Conservation (phyloP, 2,888 invertebrate genomes). For the Cylloceria caligata region DNA sequence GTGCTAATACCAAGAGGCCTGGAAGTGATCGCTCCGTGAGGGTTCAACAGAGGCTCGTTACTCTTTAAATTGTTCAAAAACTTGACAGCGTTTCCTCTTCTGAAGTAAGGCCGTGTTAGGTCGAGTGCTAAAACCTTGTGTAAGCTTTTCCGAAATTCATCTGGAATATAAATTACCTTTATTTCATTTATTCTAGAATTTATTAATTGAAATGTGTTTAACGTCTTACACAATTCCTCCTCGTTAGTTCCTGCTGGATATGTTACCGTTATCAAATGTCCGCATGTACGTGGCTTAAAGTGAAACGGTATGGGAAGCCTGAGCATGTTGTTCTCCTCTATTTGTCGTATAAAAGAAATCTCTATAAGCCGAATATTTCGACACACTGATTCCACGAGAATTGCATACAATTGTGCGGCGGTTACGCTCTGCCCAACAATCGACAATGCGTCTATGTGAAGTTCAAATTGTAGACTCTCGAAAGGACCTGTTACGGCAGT, state of each 20-base stretch:
- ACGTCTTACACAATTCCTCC: conserved; percentile 87
- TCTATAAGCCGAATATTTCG: conserved; percentile 89
- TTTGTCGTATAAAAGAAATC: conserved; percentile 87
- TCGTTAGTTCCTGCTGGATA: conserved; percentile 89
- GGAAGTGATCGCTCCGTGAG: conserved; percentile 88
- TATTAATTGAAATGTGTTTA: too few relatives aligned
- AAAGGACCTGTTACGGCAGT: conserved; percentile 77
- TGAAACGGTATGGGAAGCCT: conserved; percentile 90
- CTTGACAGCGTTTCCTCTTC: conserved; percentile 89
- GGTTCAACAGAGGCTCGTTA: conserved; percentile 88
- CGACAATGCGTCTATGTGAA: conserved; percentile 90
- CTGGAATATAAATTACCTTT: conserved; percentile 82
- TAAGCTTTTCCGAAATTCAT: conserved; percentile 88
- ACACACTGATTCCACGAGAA: conserved; percentile 91
- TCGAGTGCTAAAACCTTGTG: conserved; percentile 91
- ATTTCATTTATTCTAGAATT: neutral
- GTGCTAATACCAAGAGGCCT: conserved; percentile 75
- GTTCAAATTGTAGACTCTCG: conserved; percentile 87
- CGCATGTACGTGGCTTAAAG: conserved; percentile 89
- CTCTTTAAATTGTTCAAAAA: conserved; percentile 85
- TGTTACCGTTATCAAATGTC: conserved; percentile 91
- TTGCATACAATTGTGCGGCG: conserved; percentile 89
- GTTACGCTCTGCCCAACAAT: conserved; percentile 89
- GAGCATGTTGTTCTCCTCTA: conserved; percentile 86
- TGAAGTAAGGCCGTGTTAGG: conserved; percentile 90